A percentile compares a stretch with the other conserved stretches of the same genome.
Evolutionary conservation across 2,888 invertebrate species (phyloP).

Genomic region (Halictus quadricinctus): DNA sequence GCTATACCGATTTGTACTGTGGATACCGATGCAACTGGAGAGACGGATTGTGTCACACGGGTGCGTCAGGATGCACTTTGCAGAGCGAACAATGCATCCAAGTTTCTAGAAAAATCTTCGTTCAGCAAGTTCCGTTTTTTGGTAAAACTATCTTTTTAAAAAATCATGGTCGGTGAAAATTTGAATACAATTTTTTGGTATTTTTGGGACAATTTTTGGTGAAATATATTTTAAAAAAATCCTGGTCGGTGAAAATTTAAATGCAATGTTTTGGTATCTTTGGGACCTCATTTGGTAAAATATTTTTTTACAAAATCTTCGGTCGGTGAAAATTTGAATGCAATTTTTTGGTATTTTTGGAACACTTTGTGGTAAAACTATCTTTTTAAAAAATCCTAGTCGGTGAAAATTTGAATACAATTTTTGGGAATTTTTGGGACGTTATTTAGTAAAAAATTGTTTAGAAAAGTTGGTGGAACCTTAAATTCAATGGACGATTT

Average conservation of each 20-base stretch:
- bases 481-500: too few species aligned
- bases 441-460: too few species aligned
- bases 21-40: background rate
- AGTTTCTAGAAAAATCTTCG: background rate
- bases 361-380: background rate
- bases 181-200: background rate
- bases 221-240: background rate
- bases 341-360: background rate
- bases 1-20: slow-evolving; percentile 2
- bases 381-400: too few species aligned
- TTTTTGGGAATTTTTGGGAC: background rate
- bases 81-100: background rate
- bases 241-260: background rate
- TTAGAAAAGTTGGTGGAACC: background rate
- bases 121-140: background rate
- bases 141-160: background rate
- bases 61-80: background rate
- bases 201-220: background rate
- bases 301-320: background rate
- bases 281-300: background rate
- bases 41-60: background rate
- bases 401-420: background rate
- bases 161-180: too few species aligned
- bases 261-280: background rate
- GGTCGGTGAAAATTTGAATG: background rate